A percentile compares a stretch with the other conserved stretches of the same genome.
Evolutionary conservation across 2,797 vertebrate species (phyloP).

Genomic region (Typhlichthys subterraneus): DNA sequence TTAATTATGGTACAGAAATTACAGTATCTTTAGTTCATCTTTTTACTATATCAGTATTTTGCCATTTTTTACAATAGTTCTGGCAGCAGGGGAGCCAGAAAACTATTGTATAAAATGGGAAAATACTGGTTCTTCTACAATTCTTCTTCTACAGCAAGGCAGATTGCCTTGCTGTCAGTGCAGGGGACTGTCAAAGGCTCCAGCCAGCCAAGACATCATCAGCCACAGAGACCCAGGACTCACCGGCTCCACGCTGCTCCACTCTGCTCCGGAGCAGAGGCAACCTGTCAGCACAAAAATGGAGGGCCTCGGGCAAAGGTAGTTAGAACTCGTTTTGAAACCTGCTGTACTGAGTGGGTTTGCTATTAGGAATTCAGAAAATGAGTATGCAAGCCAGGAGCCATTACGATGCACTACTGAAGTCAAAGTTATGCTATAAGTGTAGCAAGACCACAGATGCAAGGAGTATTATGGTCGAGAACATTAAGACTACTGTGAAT

Average conservation of each 20-base stretch:
- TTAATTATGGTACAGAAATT: no score
- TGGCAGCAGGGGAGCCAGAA: no score
- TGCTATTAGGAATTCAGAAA: conserved; percentile 16
- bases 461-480: background rate
- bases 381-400: background rate
- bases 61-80: no score
- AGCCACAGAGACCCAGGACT: conserved; percentile 50
- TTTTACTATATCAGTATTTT: no score
- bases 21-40: no score
- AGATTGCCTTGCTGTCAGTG: conserved; percentile 64
- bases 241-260: conserved; percentile 50
- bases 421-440: background rate
- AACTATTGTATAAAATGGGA: no score
- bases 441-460: background rate
- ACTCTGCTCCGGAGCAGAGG: conserved; percentile 41
- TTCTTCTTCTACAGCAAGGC: conserved; percentile 7
- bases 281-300: conserved; percentile 33
- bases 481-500: no score
- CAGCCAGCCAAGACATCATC: conserved; percentile 58
- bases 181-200: conserved; percentile 51
- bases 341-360: conserved; percentile 4
- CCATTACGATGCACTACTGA: background rate
- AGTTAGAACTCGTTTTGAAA: conserved; percentile 33
- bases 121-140: no score
- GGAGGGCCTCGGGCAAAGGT: conserved; percentile 16